These are phyloP conservation scores for Triplophysa tibetana DNA, from an alignment of 2,113 vertebrate species.

Conservation along the genomic window DNA sequence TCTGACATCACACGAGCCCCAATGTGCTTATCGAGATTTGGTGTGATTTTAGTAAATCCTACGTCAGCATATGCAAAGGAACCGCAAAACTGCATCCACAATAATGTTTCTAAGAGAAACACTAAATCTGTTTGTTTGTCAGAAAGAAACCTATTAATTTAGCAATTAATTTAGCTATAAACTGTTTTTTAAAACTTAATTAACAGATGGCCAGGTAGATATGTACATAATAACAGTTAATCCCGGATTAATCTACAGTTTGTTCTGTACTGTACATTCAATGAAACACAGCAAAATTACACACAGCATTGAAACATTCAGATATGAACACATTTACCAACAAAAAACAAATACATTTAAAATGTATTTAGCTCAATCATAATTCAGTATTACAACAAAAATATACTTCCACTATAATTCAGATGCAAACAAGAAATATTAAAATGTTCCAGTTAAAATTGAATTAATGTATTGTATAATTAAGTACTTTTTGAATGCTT, in stretches of 20 bases:
- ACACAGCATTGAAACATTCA: not conserved
- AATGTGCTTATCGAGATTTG: not conserved
- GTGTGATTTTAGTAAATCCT: not conserved
- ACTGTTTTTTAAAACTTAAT: too few relatives aligned
- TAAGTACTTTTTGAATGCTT: constrained; percentile 65
- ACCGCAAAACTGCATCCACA: not conserved
- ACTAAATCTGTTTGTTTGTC: not conserved
- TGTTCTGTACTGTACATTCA: not conserved
- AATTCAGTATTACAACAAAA: not conserved
- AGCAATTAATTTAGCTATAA: not conserved
- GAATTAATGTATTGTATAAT: constrained; percentile 58
- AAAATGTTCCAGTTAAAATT: constrained; percentile 25
- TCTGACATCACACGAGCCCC: constrained; percentile 19
- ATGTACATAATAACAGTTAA: too few relatives aligned
- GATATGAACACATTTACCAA: too few relatives aligned
- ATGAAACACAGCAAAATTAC: not conserved
- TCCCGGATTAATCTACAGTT: not conserved
- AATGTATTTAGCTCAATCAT: not conserved
- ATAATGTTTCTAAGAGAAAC: not conserved
- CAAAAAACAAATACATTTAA: too few relatives aligned
- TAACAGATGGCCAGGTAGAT: too few relatives aligned
- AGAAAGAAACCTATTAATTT: not conserved
- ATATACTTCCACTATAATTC: not conserved
- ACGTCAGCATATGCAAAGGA: constrained; percentile 9
- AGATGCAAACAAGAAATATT: not conserved